These are phyloP conservation scores for Zaprionus inermis DNA, from an alignment of 1,140 invertebrate species.

Conservation along the genomic window DNA sequence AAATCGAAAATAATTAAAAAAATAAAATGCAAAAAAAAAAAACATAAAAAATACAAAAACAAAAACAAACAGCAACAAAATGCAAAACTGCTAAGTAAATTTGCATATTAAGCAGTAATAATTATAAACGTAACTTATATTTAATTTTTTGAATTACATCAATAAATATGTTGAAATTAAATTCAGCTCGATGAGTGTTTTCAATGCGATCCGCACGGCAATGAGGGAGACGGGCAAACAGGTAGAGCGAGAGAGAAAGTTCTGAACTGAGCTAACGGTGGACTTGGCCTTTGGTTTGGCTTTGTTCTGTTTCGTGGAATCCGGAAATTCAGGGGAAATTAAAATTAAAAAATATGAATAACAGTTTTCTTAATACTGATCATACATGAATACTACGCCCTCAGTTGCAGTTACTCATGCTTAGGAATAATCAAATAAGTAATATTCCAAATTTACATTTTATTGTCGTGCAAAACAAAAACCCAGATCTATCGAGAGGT, in stretches of 20 bases:
- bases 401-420: too few species aligned
- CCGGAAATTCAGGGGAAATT: too few species aligned
- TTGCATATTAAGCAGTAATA: constrained; percentile 78
- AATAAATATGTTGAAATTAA: constrained; percentile 82
- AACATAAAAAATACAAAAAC: constrained; percentile 21
- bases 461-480: too few species aligned
- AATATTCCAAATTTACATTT: too few species aligned
- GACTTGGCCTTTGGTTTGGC: too few species aligned
- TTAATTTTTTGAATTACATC: constrained; percentile 82
- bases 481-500: too few species aligned
- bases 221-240: not conserved
- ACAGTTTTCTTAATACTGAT: too few species aligned
- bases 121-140: constrained; percentile 81
- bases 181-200: constrained; percentile 9
- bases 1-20: constrained; percentile 10
- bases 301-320: too few species aligned
- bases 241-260: not conserved
- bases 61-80: constrained; percentile 39
- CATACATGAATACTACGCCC: too few species aligned
- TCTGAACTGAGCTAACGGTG: not conserved
- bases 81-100: constrained; percentile 78
- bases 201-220: not conserved
- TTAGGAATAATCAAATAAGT: too few species aligned
- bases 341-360: too few species aligned
- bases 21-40: constrained; percentile 27